A percentile compares a stretch with the other conserved stretches of the same genome.
Evolutionary conservation across 2,797 vertebrate genomes (phyloP).

Genomic region (Crypturellus tataupa): DNA sequence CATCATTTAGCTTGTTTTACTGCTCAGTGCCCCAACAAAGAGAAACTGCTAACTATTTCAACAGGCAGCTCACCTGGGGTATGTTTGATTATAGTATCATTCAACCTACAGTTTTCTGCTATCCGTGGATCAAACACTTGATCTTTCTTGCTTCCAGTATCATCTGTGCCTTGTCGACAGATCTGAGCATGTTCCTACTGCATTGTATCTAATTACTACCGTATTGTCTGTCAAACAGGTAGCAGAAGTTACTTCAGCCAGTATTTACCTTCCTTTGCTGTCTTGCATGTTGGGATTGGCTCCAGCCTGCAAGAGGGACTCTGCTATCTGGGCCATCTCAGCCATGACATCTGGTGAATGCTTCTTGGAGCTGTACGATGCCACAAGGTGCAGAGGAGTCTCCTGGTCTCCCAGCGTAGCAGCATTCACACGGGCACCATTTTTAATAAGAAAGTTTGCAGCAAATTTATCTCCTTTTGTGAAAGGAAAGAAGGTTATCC

Average conservation of each 20-base stretch:
- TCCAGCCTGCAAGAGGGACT: constrained; percentile 91
- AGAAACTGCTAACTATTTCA: not conserved
- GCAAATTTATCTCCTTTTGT: constrained; percentile 93
- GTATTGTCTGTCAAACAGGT: not conserved
- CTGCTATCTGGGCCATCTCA: constrained; percentile 92
- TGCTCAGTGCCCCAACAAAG: not conserved
- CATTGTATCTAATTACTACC: not conserved
- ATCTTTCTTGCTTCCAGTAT: not conserved
- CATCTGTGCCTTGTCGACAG: not conserved
- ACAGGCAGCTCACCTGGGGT: not conserved
- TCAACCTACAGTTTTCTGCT: not conserved
- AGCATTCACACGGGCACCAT: constrained; percentile 93
- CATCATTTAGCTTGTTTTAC: not conserved
- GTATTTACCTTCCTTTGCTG: constrained; percentile 90
- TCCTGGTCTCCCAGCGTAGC: constrained; percentile 93
- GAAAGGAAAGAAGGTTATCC: not conserved
- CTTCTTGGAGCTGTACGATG: constrained; percentile 93
- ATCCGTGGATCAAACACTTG: not conserved
- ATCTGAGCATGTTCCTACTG: not conserved
- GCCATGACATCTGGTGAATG: constrained; percentile 89
- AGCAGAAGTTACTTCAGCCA: not conserved
- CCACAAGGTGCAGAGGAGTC: constrained; percentile 95
- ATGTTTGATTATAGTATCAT: not conserved
- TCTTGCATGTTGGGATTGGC: constrained; percentile 99
- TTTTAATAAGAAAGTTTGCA: constrained; percentile 94